Evolutionary conservation across 1,140 invertebrate species (phyloP).

Genomic region (Rhyacophila brunnea): DNA sequence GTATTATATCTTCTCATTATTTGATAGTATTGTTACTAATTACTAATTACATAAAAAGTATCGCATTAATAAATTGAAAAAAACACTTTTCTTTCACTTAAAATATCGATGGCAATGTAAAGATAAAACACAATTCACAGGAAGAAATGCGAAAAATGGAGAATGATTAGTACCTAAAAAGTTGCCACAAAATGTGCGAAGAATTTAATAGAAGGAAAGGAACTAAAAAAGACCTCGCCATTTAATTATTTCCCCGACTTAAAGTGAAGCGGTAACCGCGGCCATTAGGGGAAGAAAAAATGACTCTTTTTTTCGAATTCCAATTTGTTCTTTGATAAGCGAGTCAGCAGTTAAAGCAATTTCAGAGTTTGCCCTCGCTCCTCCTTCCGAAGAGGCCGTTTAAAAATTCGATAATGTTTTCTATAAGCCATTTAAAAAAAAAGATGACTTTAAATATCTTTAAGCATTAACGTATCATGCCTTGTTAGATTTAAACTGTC

Average conservation of each 20-base stretch:
- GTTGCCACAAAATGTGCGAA: neutral
- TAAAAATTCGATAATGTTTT: neutral
- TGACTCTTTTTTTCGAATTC: constrained; percentile 26
- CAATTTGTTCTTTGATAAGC: constrained; percentile 35
- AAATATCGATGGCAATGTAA: neutral
- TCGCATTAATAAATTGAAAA: no score
- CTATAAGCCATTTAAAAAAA: no score
- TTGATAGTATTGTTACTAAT: no score
- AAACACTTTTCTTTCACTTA: no score
- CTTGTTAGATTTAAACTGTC: no score
- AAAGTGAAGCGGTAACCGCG: constrained; percentile 28
- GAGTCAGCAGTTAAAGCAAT: constrained; percentile 33
- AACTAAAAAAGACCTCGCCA: constrained; percentile 13
- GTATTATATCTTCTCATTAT: no score
- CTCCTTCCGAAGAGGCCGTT: neutral
- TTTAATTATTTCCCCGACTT: constrained; percentile 32
- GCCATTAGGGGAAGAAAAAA: constrained; percentile 27
- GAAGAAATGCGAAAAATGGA: neutral
- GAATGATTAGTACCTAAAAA: neutral
- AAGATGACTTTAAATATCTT: no score
- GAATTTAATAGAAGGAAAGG: constrained; percentile 4
- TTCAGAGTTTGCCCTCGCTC: constrained; percentile 4
- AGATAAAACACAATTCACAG: neutral
- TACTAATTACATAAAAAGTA: no score
- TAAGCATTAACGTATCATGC: no score